Conservation (phyloP, 2,888 invertebrate species). For the Meloe dianella region DNA sequence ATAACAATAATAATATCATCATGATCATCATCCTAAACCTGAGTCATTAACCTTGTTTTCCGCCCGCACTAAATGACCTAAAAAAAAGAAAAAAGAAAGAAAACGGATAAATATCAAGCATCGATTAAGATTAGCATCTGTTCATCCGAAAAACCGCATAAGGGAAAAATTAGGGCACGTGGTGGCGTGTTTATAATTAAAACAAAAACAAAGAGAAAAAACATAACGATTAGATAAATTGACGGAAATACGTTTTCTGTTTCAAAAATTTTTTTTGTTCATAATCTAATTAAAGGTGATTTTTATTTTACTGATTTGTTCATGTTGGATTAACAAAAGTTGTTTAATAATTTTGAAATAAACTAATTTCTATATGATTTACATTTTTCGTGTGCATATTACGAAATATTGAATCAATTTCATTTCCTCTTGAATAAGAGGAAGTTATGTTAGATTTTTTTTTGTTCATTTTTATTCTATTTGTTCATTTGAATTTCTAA, state of each 20-base stretch:
- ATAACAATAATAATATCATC: constrained; percentile 10
- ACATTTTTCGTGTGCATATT: too few relatives aligned
- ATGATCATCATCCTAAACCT: background rate
- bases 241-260: background rate
- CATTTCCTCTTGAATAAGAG: constrained; percentile 3
- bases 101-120: constrained; percentile 17
- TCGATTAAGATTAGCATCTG: constrained; percentile 15
- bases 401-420: background rate
- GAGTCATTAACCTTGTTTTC: constrained; percentile 38
- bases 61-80: constrained; percentile 36
- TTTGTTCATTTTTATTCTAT: background rate
- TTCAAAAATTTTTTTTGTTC: background rate
- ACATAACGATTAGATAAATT: background rate
- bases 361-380: background rate
- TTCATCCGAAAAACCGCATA: constrained; percentile 9
- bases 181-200: background rate
- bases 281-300: background rate
- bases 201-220: background rate
- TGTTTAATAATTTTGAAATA: background rate
- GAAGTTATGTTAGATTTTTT: background rate
- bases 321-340: background rate
- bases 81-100: too few relatives aligned
- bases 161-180: constrained; percentile 5
- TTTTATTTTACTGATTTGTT: background rate
- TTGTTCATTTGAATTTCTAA: background rate